Base-by-base conservation (phyloP, 2,113 vertebrate species). In the Xiphorhynchus elegans region DNA sequence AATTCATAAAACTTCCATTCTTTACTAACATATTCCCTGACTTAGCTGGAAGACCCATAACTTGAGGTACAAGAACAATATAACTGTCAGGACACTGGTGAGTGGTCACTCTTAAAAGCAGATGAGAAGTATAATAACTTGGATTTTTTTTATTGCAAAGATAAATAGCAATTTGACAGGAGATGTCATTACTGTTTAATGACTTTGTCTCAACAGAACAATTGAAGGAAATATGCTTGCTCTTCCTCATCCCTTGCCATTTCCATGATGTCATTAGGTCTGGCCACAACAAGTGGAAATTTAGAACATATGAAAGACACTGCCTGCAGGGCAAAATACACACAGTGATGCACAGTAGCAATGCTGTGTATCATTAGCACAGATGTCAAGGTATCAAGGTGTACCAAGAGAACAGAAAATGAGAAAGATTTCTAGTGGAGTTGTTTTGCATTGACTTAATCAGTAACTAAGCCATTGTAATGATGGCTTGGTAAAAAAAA, bases 171-270 rank as follows among this genome's bases (percentile, higher is more conserved):
- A 94, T 93, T 84, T 96, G 96, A 96, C 85, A 92, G 76, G 83
- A 94, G 90, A 75, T 96, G 92, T 96, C 96, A 92, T 97, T 93
- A 81, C 50, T 93, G 83, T 93, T 95, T 91, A 95, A 87, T 92
- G 79, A 75, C 92, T 96, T 94, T 89, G 79, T 94, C 92, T 93
- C 74, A 94, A 84, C 23, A 86, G 76, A 93, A 96, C 95, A 96
- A 96, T 96, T 92, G 92, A 87, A 96, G 96, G 96, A 96, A 97
- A 92, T 90, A 53, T 68, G 92, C 72, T 92, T 95, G 87, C 76
- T 96, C 95, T 96, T 95, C 92, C 92, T 87, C 76, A 82, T 84
- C 80, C 86, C 68, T 92, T 91, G 66, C 90, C 88, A 79, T 89
- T 96, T 96, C 92, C 92, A 94, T 95, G 88, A 94, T 94, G 86